Conservation (phyloP, 37 sponge, comb jelly and placozoan species). For the Hexactinellida sp. region DNA sequence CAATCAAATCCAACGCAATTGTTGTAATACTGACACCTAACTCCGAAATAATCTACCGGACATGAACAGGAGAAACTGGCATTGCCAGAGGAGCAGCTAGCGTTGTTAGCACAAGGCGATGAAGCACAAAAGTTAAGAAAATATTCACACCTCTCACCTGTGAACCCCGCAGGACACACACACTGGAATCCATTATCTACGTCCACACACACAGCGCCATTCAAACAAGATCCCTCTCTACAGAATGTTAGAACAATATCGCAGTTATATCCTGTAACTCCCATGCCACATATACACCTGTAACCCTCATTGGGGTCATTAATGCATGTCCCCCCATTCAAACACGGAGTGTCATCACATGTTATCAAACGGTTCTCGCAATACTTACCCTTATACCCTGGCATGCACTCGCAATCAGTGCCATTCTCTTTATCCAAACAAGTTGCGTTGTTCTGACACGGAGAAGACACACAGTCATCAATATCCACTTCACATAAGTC, state of each 20-base stretch:
- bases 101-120: conserved; percentile 20
- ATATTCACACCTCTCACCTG: conserved; percentile 17
- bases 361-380: not conserved
- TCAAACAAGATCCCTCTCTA: not conserved
- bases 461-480: conserved; percentile 23
- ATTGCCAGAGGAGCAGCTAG: not conserved
- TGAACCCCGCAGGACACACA: conserved; percentile 17
- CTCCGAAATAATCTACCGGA: not conserved
- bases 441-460: conserved; percentile 33
- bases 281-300: not conserved
- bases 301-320: not conserved
- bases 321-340: conserved; percentile 20
- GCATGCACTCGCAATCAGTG: conserved; percentile 19
- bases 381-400: conserved; percentile 20
- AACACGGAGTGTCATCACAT: conserved; percentile 5
- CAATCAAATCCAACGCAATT: not conserved
- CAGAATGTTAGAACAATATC: conserved; percentile 5
- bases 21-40: not conserved
- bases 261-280: conserved; percentile 16
- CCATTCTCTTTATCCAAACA: conserved; percentile 28
- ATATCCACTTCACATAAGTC: conserved; percentile 9
- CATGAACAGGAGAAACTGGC: conserved; percentile 11
- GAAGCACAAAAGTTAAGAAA: not conserved
- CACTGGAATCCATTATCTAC: not conserved
- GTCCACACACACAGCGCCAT: conserved; percentile 23